Evolutionary conservation across 2,113 vertebrate genomes (phyloP), one percentile per base, ranked within the genome.

Genomic region (Hemicordylus capensis): DNA sequence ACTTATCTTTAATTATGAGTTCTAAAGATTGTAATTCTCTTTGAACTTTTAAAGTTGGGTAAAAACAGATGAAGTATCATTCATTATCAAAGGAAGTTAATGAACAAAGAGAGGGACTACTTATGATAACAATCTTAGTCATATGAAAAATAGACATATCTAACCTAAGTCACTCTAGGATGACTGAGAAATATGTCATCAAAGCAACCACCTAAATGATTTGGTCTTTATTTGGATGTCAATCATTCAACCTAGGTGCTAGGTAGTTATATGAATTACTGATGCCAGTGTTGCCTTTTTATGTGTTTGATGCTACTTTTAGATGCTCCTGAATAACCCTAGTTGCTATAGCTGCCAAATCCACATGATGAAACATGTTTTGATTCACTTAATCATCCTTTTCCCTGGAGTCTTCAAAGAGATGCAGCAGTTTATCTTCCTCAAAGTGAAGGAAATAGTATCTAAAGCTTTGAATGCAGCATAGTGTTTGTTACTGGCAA

Each of bases 291-390:
- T 75, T n/a, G 44, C 20, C 8, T 54, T 31, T 17, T 39, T 44
- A 58, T 85, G 31, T 73, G 59, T 76, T 78, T 82, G 19, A 17
- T 28, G 56, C 20, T 85, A 6, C 51, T 89, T 85, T 85, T 78
- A 89, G 85, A 2, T 84, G 83, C 46, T 87, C 77, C 76, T 79
- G 28, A 91, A 86, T 66, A 67, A 89, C 83, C 64, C 67, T 34
- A 26, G 46, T 4, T 85, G 84, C 14, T 89, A 14, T 22, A 86
- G 74, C 87, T 93, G 90, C 86, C 87, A 89, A 74, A 26, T 66
- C 80, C 66, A 42, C 76, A 76, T 37, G 83, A 83, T 87, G 11
- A 88, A 85, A 85, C 31, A 20, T 20, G 48, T 34, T 85, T 87
- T 76, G 63, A 26, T 83, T 86, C 72, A 61, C n/a, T 78, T 90